phyloP scores from a whole-genome alignment of 2,888 invertebrate genomes.

The Herminia tarsipennalis region DNA sequence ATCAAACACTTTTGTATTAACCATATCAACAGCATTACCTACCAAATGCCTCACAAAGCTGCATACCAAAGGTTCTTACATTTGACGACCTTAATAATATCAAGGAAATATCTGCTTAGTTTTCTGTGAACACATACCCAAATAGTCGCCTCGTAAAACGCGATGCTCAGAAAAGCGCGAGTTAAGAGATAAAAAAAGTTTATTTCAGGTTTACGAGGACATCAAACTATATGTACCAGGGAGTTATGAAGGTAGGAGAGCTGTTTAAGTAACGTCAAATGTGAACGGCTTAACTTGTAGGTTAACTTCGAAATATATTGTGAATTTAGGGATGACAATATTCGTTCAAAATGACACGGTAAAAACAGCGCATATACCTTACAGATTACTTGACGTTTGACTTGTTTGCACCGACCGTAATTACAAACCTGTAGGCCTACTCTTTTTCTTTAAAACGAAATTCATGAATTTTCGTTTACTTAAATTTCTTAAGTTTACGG shows the following conservation, averaged over 20 bases:
- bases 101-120: slow-evolving; percentile 30
- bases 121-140: slow-evolving; percentile 31
- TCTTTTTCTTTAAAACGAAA: no score
- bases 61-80: slow-evolving; percentile 6
- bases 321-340: no score
- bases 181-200: slow-evolving; percentile 36
- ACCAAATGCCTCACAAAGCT: slow-evolving; percentile 8
- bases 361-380: no score
- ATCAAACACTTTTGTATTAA: background rate
- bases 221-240: slow-evolving; percentile 43
- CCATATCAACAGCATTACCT: slow-evolving; percentile 7
- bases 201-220: slow-evolving; percentile 38
- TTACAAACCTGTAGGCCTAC: no score
- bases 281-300: no score
- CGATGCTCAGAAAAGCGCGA: slow-evolving; percentile 35
- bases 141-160: slow-evolving; percentile 35
- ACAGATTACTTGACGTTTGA: no score
- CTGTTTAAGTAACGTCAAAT: slow-evolving; percentile 7
- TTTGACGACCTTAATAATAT: slow-evolving; percentile 16
- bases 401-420: no score
- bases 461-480: no score
- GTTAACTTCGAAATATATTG: no score
- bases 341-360: no score
- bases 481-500: no score
- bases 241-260: slow-evolving; percentile 31